phyloP scores from a whole-genome alignment of 2,888 invertebrate species.

The Heliothis peltigera region DNA sequence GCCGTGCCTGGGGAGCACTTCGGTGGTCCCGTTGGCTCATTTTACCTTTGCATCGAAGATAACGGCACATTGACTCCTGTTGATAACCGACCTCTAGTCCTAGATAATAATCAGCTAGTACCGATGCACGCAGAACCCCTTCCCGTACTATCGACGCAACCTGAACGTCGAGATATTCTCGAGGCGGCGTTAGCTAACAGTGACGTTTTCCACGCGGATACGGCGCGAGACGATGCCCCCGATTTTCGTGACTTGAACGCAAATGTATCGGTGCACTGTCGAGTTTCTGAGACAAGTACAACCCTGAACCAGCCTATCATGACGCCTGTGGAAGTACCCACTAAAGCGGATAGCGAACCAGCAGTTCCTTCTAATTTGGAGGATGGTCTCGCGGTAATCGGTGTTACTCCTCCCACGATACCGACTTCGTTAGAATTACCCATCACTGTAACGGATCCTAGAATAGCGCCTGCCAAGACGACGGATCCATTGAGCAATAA shows the following conservation, averaged over 20 bases:
- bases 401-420: slow-evolving; percentile 89
- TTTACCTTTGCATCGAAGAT: slow-evolving; percentile 93
- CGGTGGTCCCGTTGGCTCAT: slow-evolving; percentile 93
- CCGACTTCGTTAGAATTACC: slow-evolving; percentile 93
- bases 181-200: slow-evolving; percentile 94
- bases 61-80: slow-evolving; percentile 92
- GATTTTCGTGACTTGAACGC: slow-evolving; percentile 91
- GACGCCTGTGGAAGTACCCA: slow-evolving; percentile 94
- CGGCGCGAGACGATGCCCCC: slow-evolving; percentile 89
- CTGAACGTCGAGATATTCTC: slow-evolving; percentile 92
- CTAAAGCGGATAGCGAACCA: slow-evolving; percentile 80
- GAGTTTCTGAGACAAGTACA: slow-evolving; percentile 94
- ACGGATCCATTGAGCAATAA: slow-evolving; percentile 79
- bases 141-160: slow-evolving; percentile 72
- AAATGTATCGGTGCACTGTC: slow-evolving; percentile 88
- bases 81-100: slow-evolving; percentile 92
- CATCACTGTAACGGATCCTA: slow-evolving; percentile 94
- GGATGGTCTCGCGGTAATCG: slow-evolving; percentile 90
- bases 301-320: slow-evolving; percentile 94
- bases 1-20: slow-evolving; percentile 93
- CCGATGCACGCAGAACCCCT: slow-evolving; percentile 81
- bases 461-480: slow-evolving; percentile 90
- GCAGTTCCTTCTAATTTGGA: slow-evolving; percentile 82
- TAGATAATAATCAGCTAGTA: slow-evolving; percentile 85
- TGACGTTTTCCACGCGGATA: slow-evolving; percentile 91